Evolutionary conservation across 2,888 invertebrate genomes (phyloP).

Genomic region (Theretra japonica): DNA sequence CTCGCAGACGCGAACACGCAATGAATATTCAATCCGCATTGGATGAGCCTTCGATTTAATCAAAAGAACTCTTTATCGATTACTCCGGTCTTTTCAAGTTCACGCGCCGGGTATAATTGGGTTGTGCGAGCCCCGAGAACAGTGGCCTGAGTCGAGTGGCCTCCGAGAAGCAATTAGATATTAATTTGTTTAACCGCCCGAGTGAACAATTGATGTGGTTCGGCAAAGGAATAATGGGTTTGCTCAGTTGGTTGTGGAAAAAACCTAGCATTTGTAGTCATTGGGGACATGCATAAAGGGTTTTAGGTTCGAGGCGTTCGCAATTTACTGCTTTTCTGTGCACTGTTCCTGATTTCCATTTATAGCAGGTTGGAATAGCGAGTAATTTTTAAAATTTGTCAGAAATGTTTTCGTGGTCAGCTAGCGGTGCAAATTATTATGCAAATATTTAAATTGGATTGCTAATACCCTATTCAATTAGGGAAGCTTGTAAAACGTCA

Average conservation of each 20-base stretch:
- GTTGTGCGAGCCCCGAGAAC: constrained; percentile 22
- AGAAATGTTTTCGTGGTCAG: not conserved
- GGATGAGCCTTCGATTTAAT: constrained; percentile 39
- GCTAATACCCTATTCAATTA: too few relatives aligned
- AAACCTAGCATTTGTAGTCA: not conserved
- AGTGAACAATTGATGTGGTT: constrained; percentile 31
- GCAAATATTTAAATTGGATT: not conserved
- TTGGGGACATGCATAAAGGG: not conserved
- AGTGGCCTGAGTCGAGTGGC: constrained; percentile 25
- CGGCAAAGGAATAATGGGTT: constrained; percentile 26
- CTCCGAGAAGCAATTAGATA: constrained; percentile 31
- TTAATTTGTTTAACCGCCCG: constrained; percentile 32
- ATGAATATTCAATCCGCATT: constrained; percentile 45
- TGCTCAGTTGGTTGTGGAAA: not conserved
- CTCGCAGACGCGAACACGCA: constrained; percentile 22
- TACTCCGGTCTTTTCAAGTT: constrained; percentile 30
- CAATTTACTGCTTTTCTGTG: not conserved
- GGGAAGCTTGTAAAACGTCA: too few relatives aligned
- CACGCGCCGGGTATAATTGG: constrained; percentile 31
- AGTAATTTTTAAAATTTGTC: not conserved
- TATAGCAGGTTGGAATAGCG: not conserved
- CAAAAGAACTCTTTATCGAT: constrained; percentile 36
- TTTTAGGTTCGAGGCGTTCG: not conserved
- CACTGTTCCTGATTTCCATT: not conserved
- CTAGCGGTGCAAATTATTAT: not conserved